These are phyloP conservation scores for Drosophila kepulauana DNA, from an alignment of 1,140 invertebrate genomes.

Conservation along the genomic window DNA sequence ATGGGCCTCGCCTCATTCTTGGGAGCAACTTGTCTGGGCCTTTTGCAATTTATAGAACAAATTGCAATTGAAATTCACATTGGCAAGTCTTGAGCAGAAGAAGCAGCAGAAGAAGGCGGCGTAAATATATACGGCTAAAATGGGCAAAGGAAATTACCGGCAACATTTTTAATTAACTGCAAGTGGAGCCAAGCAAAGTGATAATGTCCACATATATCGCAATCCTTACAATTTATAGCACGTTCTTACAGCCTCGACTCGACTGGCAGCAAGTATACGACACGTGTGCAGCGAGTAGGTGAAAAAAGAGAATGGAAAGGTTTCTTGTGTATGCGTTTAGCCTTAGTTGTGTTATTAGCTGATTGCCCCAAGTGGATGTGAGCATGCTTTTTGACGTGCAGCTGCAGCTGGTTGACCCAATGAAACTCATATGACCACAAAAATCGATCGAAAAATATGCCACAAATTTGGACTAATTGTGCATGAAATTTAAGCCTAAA, in stretches of 20 bases:
- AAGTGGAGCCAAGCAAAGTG: constrained; percentile 9
- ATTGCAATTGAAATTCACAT: constrained; percentile 64
- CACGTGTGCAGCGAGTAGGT: neutral
- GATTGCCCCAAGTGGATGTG: constrained; percentile 14
- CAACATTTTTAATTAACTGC: constrained; percentile 77
- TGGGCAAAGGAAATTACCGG: constrained; percentile 41
- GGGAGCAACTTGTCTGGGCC: constrained; percentile 27
- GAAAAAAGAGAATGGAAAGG: neutral
- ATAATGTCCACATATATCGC: constrained; percentile 40
- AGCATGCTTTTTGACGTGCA: constrained; percentile 8
- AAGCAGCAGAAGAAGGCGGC: constrained; percentile 19
- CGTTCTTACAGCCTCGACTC: constrained; percentile 2
- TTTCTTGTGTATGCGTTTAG: neutral
- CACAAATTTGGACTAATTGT: constrained; percentile 40
- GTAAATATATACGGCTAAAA: constrained; percentile 45
- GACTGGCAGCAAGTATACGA: neutral
- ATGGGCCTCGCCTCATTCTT: constrained; percentile 16
- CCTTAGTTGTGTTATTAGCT: neutral
- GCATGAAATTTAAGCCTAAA: constrained; percentile 39
- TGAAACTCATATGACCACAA: constrained; percentile 3
- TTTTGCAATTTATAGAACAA: constrained; percentile 53
- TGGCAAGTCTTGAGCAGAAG: constrained; percentile 25
- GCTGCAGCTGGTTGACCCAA: too few species aligned
- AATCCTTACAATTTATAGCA: constrained; percentile 51
- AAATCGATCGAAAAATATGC: constrained; percentile 20